Conservation (phyloP, 2,113 vertebrate species). For the Bungarus multicinctus region DNA sequence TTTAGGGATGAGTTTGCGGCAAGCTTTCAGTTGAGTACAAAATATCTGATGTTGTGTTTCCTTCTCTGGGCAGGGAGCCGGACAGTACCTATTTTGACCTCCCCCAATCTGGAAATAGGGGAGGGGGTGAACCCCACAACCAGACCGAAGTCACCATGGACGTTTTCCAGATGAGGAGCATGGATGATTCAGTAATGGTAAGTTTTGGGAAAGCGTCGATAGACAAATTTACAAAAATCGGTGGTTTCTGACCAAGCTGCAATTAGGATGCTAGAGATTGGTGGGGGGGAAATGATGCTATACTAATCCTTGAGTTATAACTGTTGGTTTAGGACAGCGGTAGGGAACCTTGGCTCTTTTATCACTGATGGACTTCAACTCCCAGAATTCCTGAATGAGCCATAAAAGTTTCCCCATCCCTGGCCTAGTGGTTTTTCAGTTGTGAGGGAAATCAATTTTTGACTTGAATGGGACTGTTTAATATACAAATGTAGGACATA, state of each 20-base stretch:
- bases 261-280: neutral
- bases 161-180: slow-evolving; percentile 87
- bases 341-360: too few species aligned
- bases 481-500: too few species aligned
- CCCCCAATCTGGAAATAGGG: slow-evolving; percentile 72
- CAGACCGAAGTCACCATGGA: slow-evolving; percentile 82
- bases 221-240: too few species aligned
- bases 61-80: slow-evolving; percentile 79
- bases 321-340: neutral
- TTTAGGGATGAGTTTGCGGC: neutral
- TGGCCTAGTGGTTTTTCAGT: too few species aligned
- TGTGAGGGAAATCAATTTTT: too few species aligned
- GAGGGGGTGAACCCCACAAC: slow-evolving; percentile 61
- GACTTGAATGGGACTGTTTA: too few species aligned
- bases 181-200: slow-evolving; percentile 88
- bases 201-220: slow-evolving; percentile 35
- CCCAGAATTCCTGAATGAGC: too few species aligned
- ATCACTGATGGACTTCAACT: too few species aligned
- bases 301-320: too few species aligned
- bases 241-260: neutral
- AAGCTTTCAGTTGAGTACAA: accelerated
- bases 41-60: neutral
- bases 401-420: too few species aligned
- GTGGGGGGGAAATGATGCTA: accelerated
- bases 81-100: slow-evolving; percentile 97